Conservation (phyloP, 2,888 invertebrate species). For the Pristionchus japonicus region DNA sequence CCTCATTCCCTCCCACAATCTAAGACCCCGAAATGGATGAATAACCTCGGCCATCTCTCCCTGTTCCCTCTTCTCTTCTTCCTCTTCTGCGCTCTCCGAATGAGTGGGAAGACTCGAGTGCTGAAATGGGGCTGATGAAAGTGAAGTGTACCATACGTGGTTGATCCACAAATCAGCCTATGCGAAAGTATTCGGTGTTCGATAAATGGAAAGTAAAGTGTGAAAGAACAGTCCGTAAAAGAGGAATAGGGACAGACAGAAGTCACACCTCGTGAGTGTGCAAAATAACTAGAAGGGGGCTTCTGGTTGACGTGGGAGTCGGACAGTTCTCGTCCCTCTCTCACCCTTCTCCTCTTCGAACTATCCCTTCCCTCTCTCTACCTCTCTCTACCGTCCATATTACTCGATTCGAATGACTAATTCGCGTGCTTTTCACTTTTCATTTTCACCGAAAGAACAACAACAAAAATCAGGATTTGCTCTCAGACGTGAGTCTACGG, state of each 20-base stretch:
- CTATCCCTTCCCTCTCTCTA: too few relatives aligned
- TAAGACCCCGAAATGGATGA: background rate
- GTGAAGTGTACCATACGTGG: too few relatives aligned
- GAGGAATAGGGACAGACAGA: background rate
- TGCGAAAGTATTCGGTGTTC: too few relatives aligned
- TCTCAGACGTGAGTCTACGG: background rate
- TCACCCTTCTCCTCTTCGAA: too few relatives aligned
- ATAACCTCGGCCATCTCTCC: background rate
- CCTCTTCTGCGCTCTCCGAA: slow-evolving; percentile 31
- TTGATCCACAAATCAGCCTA: too few relatives aligned
- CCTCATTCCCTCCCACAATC: background rate
- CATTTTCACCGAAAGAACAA: background rate
- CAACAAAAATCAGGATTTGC: background rate
- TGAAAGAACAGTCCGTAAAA: background rate
- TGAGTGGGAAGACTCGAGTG: slow-evolving; percentile 20
- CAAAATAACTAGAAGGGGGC: slow-evolving; percentile 1
- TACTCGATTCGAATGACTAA: background rate
- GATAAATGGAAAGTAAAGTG: background rate
- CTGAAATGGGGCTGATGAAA: too few relatives aligned
- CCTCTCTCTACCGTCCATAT: background rate
- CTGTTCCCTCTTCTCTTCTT: slow-evolving; percentile 19
- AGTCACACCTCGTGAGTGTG: background rate
- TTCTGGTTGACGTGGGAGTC: background rate
- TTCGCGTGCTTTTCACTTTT: background rate
- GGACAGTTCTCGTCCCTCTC: slow-evolving; percentile 2